phyloP scores from a whole-genome alignment of 2,113 vertebrate species.

The Anhinga anhinga region DNA sequence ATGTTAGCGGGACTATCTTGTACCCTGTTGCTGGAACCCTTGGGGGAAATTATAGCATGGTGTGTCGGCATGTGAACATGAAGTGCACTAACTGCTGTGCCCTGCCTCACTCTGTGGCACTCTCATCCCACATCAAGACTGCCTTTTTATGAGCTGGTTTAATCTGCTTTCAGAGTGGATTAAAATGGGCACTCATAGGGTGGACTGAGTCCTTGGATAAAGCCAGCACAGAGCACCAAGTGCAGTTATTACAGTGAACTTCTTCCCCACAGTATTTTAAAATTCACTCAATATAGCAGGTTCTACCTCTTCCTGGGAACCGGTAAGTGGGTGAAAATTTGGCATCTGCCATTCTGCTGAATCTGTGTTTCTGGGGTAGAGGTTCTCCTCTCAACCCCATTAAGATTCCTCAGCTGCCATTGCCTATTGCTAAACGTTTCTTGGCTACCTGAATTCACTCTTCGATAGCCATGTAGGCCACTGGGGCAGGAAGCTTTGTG shows the following conservation, averaged over 20 bases:
- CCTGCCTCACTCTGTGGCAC: not conserved
- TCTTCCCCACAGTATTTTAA: not conserved
- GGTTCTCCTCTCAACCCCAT: not conserved
- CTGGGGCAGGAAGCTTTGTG: not conserved
- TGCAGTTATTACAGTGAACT: not conserved
- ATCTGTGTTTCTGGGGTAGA: not conserved
- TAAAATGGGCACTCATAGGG: not conserved
- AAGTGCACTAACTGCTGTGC: not conserved
- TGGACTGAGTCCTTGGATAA: not conserved
- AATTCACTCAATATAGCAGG: rapidly evolving
- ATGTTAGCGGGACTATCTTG: not conserved
- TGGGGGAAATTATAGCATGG: not conserved
- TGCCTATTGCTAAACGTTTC: not conserved
- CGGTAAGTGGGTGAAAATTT: not conserved
- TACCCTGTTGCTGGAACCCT: not conserved
- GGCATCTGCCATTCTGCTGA: not conserved
- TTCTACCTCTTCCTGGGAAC: not conserved
- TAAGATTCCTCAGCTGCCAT: not conserved
- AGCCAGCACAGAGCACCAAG: not conserved
- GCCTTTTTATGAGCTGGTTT: not conserved
- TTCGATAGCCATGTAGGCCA: not conserved
- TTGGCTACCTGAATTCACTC: not conserved
- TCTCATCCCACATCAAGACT: not conserved
- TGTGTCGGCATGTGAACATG: rapidly evolving
- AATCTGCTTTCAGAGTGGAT: not conserved